Conservation (phyloP, 2,797 vertebrate genomes). For the Liparis tanakae region DNA sequence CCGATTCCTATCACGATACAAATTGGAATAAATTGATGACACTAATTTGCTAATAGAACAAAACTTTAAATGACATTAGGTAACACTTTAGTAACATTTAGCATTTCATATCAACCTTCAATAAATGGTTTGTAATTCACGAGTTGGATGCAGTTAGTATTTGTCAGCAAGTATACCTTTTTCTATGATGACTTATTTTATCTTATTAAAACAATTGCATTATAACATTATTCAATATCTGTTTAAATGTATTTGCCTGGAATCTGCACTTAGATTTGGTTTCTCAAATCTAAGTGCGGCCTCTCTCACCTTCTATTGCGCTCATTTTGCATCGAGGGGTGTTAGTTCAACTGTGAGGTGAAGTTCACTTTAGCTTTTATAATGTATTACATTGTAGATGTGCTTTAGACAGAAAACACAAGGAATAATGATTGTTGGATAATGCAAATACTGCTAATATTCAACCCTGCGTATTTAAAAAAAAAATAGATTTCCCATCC, state of each 20-base stretch:
- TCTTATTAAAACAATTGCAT: neutral
- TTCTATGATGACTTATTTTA: neutral
- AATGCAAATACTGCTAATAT: neutral
- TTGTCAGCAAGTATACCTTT: neutral
- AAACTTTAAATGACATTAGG: conserved; percentile 3
- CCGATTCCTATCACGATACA: neutral
- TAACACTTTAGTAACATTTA: conserved; percentile 1
- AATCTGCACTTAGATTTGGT: no score
- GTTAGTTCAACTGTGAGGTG: neutral
- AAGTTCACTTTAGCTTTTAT: conserved; percentile 1
- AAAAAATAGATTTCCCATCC: neutral
- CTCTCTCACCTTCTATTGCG: neutral
- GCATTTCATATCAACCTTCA: neutral
- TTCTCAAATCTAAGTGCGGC: neutral
- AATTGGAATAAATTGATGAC: neutral
- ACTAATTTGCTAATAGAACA: neutral
- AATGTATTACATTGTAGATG: neutral
- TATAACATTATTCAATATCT: neutral
- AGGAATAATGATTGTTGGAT: neutral
- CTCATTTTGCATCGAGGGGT: neutral
- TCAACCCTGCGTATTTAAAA: neutral
- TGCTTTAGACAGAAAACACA: neutral
- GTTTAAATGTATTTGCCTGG: no score
- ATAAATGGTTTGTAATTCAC: neutral
- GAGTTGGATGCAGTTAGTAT: neutral